Percentiles rank a stretch among this genome's conserved stretches.
Evolutionary conservation across 35 echinoderm and acorn worm species (phyloP).

Genomic region (Lytechinus variegatus): DNA sequence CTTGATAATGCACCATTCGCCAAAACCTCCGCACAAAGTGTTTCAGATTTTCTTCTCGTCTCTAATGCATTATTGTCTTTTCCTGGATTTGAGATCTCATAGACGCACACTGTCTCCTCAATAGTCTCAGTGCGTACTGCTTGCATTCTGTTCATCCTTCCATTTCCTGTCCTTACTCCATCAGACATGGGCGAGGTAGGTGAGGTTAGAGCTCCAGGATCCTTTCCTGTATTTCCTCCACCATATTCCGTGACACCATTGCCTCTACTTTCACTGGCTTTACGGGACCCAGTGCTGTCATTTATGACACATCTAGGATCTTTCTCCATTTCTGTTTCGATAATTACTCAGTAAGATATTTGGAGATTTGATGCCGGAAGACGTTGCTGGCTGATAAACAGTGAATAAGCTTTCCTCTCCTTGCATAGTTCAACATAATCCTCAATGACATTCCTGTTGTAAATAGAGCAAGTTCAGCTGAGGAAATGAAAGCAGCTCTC

Average conservation of each 20-base stretch:
- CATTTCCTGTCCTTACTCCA: neutral
- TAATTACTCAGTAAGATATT: neutral
- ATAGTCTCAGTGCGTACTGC: constrained; percentile 6
- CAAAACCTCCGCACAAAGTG: neutral
- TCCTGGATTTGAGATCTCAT: neutral
- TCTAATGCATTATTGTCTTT: neutral
- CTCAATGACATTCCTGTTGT: neutral
- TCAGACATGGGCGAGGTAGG: neutral
- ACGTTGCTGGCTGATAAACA: neutral
- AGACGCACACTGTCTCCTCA: constrained; percentile 21
- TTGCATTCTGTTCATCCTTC: constrained; percentile 27
- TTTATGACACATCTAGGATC: neutral
- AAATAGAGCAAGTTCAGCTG: neutral
- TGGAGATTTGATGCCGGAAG: neutral
- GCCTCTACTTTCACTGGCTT: neutral
- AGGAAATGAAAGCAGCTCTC: neutral
- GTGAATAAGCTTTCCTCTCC: neutral
- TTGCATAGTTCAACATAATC: neutral
- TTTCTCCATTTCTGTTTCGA: neutral
- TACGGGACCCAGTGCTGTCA: neutral
- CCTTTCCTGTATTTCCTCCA: neutral
- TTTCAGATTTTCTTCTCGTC: neutral
- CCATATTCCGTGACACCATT: neutral
- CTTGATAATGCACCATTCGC: neutral
- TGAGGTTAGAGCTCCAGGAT: neutral